Evolutionary conservation across 2,797 vertebrate genomes (phyloP).

Genomic region (Tragopan temminckii): DNA sequence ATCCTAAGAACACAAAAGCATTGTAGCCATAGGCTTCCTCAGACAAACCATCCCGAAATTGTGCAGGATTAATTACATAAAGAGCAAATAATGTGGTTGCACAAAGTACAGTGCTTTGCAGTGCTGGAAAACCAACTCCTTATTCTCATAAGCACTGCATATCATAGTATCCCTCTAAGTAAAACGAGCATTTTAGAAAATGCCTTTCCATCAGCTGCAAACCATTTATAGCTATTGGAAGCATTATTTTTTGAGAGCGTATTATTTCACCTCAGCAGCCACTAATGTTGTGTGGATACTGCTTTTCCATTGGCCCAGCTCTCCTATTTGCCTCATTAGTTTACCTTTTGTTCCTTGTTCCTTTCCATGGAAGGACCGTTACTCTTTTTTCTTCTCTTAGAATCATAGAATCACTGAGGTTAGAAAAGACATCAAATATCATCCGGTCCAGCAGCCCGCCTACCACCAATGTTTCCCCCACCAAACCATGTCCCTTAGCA

Average conservation of each 20-base stretch:
- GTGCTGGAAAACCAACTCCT: background rate
- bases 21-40: accelerated
- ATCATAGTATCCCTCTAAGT: background rate
- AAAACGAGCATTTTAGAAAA: background rate
- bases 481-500: too few species aligned
- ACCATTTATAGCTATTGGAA: background rate
- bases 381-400: background rate
- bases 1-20: background rate
- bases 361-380: too few species aligned
- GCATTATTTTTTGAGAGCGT: background rate
- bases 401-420: too few species aligned
- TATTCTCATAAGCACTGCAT: background rate
- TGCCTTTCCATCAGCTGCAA: background rate
- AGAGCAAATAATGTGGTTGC: background rate
- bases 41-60: too few species aligned
- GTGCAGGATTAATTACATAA: background rate
- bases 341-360: background rate
- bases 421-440: too few species aligned
- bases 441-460: too few species aligned
- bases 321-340: background rate
- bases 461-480: too few species aligned
- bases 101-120: background rate
- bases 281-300: background rate
- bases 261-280: background rate
- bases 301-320: background rate